Conservation (phyloP, 2,797 vertebrate genomes). For the Atherinosoma microstoma region DNA sequence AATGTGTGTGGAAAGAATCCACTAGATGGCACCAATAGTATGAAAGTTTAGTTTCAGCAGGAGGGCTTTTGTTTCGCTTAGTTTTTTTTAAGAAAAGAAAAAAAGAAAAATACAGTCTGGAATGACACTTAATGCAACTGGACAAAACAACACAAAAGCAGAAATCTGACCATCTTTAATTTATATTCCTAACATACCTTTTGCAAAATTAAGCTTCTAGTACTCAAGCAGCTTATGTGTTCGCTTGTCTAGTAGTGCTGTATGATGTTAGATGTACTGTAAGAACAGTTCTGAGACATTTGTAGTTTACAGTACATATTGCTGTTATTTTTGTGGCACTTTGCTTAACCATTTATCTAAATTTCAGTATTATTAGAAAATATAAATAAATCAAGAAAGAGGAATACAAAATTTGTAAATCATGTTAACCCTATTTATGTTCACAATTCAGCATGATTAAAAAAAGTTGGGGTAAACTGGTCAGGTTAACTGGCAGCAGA, state of each 20-base stretch:
- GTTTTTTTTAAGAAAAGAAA: too few species aligned
- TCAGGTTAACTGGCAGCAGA: background rate
- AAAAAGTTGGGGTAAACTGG: background rate
- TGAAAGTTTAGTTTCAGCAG: background rate
- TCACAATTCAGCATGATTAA: background rate
- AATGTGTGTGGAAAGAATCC: slow-evolving; percentile 22
- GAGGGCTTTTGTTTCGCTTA: background rate
- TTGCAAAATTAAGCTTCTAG: background rate
- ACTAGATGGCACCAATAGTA: slow-evolving; percentile 70
- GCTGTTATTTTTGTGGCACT: too few species aligned
- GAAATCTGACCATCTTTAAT: background rate
- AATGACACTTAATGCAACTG: background rate
- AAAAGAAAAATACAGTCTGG: too few species aligned
- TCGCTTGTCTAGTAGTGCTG: background rate
- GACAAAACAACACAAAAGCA: background rate
- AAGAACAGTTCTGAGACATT: background rate
- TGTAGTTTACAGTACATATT: background rate
- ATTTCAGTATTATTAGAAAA: background rate
- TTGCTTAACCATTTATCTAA: background rate
- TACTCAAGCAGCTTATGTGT: background rate
- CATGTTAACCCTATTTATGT: too few species aligned
- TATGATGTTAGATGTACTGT: background rate
- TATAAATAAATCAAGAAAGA: too few species aligned
- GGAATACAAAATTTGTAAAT: too few species aligned
- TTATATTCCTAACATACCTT: background rate